These are phyloP conservation scores for Halcyon senegalensis DNA, from an alignment of 2,113 vertebrate species.

Conservation along the genomic window DNA sequence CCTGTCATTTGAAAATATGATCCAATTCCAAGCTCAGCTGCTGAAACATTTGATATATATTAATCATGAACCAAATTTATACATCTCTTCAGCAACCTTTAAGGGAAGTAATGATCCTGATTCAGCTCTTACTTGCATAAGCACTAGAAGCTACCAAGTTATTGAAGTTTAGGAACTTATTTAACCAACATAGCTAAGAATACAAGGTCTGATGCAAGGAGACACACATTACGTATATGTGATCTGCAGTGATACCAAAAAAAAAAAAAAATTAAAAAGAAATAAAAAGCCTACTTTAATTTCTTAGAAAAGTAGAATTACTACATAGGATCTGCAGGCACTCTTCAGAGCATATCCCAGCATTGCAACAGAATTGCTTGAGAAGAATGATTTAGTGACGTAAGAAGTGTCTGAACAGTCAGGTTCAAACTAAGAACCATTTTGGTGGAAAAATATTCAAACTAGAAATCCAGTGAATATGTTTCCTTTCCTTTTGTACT, in stretches of 20 bases:
- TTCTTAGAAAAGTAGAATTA: neutral
- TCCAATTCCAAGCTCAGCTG: neutral
- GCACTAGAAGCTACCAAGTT: neutral
- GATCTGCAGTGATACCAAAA: neutral
- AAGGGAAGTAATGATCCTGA: neutral
- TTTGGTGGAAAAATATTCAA: neutral
- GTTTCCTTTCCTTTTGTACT: neutral
- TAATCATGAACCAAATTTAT: neutral
- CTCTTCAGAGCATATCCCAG: neutral
- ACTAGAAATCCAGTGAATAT: neutral
- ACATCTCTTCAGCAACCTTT: neutral
- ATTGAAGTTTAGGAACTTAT: neutral
- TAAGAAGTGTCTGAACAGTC: neutral
- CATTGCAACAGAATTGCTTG: neutral
- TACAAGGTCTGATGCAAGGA: neutral
- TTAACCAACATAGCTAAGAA: neutral
- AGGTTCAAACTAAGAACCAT: neutral
- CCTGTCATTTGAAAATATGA: neutral
- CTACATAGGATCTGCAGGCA: neutral
- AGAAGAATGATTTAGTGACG: neutral
- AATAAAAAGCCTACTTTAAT: neutral
- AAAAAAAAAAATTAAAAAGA: neutral
- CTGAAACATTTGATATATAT: neutral
- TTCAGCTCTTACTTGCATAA: neutral
- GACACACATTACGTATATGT: neutral